These are phyloP conservation scores for Ommatoiulus sabulosus DNA, from an alignment of 2,888 invertebrate species.

Conservation along the genomic window DNA sequence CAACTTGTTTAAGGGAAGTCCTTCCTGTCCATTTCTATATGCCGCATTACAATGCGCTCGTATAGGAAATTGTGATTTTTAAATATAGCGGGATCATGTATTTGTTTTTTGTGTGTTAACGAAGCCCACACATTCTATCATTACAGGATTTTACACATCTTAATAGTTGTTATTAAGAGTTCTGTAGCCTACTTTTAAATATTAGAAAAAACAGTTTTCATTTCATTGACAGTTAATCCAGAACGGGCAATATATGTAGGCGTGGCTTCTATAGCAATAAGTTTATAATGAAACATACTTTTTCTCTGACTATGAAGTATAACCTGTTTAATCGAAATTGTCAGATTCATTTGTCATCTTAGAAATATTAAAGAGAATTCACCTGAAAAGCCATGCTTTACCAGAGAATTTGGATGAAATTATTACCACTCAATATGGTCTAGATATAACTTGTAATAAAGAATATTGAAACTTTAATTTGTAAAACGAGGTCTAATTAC, in stretches of 20 bases:
- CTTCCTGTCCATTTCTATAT: no score
- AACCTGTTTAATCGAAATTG: conserved; percentile 12
- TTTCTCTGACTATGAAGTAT: not conserved
- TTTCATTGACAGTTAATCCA: not conserved
- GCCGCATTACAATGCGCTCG: no score
- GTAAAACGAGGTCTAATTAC: not conserved
- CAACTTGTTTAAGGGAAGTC: no score
- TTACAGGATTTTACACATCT: not conserved
- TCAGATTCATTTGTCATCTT: not conserved
- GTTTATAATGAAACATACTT: not conserved
- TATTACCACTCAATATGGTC: not conserved
- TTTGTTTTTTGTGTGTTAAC: not conserved
- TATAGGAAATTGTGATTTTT: no score
- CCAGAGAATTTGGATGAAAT: not conserved
- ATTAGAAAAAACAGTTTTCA: not conserved
- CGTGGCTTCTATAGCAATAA: not conserved
- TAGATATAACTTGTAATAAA: not conserved
- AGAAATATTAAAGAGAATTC: not conserved
- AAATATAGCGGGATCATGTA: no score
- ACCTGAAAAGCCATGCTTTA: not conserved
- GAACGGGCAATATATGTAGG: not conserved
- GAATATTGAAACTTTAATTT: not conserved
- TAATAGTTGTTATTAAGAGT: not conserved
- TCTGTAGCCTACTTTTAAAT: not conserved
- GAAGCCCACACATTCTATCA: not conserved